These are phyloP conservation scores for Rhopalosiphum nymphaeae DNA, from an alignment of 2,888 invertebrate genomes.

Conservation along the genomic window DNA sequence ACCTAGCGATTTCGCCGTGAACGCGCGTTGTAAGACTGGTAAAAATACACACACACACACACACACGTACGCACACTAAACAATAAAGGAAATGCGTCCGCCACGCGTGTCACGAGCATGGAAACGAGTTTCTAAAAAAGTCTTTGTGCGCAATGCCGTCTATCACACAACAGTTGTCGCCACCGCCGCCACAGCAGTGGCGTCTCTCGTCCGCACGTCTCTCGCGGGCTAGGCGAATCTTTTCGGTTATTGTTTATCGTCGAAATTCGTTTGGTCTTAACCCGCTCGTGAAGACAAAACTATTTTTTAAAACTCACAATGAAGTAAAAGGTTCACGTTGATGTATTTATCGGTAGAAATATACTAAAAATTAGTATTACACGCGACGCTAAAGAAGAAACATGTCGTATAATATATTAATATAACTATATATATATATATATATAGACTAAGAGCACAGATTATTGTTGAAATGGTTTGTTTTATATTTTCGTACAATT, in stretches of 20 bases:
- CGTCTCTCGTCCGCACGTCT: background rate
- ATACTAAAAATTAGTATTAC: background rate
- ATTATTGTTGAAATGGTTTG: background rate
- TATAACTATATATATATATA: too few relatives aligned
- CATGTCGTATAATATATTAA: background rate
- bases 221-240: background rate
- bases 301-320: background rate
- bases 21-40: background rate
- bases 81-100: slow-evolving; percentile 20
- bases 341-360: background rate
- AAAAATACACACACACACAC: background rate
- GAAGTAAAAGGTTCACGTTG: background rate
- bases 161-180: slow-evolving; percentile 1
- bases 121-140: slow-evolving; percentile 59
- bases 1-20: slow-evolving; percentile 40
- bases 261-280: background rate
- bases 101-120: slow-evolving; percentile 51
- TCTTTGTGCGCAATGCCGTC: slow-evolving; percentile 28
- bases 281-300: background rate
- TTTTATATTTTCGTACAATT: background rate
- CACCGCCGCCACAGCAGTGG: background rate
- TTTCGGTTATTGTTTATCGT: background rate
- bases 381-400: background rate
- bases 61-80: background rate
- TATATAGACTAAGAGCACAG: background rate